These are phyloP conservation scores for Temnothorax longispinosus DNA, from an alignment of 1,140 invertebrate species.

Conservation along the genomic window DNA sequence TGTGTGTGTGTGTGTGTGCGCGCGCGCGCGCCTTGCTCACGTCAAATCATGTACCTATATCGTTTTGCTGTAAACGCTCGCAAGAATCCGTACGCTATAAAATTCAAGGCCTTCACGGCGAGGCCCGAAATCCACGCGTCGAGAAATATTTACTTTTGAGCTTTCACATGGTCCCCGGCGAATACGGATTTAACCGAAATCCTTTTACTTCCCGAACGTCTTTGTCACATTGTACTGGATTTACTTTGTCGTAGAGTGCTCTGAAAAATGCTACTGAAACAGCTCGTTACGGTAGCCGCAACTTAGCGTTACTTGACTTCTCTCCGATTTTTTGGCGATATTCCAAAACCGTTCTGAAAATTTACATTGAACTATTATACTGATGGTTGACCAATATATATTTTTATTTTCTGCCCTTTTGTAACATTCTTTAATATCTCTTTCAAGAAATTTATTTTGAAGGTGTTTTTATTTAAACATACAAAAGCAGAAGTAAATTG, in stretches of 20 bases:
- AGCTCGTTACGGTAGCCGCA: slow-evolving; percentile 21
- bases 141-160: slow-evolving; percentile 70
- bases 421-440: slow-evolving; percentile 7
- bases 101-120: slow-evolving; percentile 19
- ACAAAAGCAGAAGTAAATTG: not conserved
- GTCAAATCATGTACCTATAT: not conserved
- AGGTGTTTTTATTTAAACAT: not conserved
- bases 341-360: not conserved
- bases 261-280: slow-evolving; percentile 45
- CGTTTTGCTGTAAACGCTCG: slow-evolving; percentile 41
- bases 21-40: not conserved
- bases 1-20: too few species aligned
- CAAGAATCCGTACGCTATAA: slow-evolving; percentile 37
- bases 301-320: not conserved
- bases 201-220: slow-evolving; percentile 60
- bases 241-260: slow-evolving; percentile 52
- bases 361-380: not conserved
- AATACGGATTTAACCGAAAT: slow-evolving; percentile 70
- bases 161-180: slow-evolving; percentile 47
- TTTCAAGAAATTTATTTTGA: not conserved
- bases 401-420: not conserved
- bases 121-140: slow-evolving; percentile 60
- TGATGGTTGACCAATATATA: not conserved
- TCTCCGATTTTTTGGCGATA: not conserved
- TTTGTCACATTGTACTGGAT: slow-evolving; percentile 64